phyloP scores from a whole-genome alignment of 2,797 vertebrate genomes.

The Pelodytes ibericus region DNA sequence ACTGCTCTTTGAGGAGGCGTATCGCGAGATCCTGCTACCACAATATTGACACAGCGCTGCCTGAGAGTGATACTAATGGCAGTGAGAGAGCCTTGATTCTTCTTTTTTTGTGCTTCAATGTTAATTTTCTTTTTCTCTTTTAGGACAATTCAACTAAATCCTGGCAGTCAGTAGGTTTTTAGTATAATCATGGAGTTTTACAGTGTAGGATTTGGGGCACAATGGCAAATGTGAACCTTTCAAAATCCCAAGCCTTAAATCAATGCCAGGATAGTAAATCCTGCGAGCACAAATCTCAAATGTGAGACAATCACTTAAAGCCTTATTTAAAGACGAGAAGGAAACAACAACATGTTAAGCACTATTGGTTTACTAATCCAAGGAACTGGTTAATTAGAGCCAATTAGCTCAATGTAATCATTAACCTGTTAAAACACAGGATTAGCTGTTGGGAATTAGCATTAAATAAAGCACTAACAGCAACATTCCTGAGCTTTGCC shows the following conservation, averaged over 20 bases:
- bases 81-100: no score
- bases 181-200: no score
- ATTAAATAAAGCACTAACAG: slow-evolving; percentile 36
- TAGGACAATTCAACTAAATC: no score
- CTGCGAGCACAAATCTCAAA: neutral
- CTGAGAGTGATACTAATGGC: no score
- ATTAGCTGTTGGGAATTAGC: slow-evolving; percentile 11
- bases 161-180: no score
- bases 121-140: no score
- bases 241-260: neutral
- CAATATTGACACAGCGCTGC: no score
- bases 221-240: neutral
- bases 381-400: slow-evolving; percentile 9
- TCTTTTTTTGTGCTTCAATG: no score
- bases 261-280: neutral
- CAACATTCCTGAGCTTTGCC: slow-evolving; percentile 25
- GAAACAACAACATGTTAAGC: neutral
- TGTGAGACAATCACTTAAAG: neutral
- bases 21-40: no score
- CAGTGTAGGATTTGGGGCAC: no score
- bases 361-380: slow-evolving; percentile 9
- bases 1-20: no score
- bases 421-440: slow-evolving; percentile 17
- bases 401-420: slow-evolving; percentile 29
- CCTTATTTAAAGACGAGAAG: neutral